phyloP scores from a whole-genome alignment of 2,797 vertebrate genomes.

The Pseudomugil tenellus region DNA sequence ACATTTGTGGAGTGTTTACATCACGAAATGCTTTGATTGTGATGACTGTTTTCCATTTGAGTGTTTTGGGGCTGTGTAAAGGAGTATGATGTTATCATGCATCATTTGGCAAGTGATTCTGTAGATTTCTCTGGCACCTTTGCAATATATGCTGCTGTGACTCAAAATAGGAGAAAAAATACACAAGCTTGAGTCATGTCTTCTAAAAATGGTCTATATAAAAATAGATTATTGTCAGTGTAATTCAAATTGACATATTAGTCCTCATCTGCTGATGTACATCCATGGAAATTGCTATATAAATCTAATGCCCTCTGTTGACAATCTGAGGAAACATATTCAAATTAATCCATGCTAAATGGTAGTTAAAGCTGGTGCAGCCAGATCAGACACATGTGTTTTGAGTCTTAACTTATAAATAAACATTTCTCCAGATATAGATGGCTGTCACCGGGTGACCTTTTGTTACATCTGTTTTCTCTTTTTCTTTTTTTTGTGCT shows the following conservation, averaged over 20 bases:
- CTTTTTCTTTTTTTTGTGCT: conserved; percentile 79
- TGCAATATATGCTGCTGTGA: conserved; percentile 36
- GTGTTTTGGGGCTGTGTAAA: conserved; percentile 3
- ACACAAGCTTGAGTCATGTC: conserved; percentile 15
- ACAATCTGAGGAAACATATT: conserved; percentile 68
- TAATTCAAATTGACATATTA: conserved; percentile 18
- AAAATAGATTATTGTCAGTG: conserved; percentile 9
- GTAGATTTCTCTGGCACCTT: conserved; percentile 37
- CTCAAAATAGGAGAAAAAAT: conserved; percentile 13
- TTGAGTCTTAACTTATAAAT: conserved; percentile 82
- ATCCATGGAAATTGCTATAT: conserved; percentile 40
- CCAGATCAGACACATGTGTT: conserved; percentile 79
- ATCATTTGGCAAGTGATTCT: conserved; percentile 52
- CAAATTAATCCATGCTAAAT: conserved; percentile 67
- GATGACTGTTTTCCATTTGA: conserved; percentile 19
- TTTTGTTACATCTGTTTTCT: conserved; percentile 87
- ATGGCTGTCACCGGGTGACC: conserved; percentile 82
- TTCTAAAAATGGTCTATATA: conserved; percentile 21
- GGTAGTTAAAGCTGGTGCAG: conserved; percentile 54
- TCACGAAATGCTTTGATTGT: conserved; percentile 16
- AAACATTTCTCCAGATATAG: conserved; percentile 82
- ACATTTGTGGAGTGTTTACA: background rate
- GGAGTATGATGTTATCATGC: conserved; percentile 21
- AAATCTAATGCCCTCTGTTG: conserved; percentile 78
- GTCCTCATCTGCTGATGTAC: conserved; percentile 24